A percentile compares a stretch with the other conserved stretches of the same genome.
Evolutionary conservation across 1,140 invertebrate genomes (phyloP).

Genomic region (Lordiphosa stackelbergi): DNA sequence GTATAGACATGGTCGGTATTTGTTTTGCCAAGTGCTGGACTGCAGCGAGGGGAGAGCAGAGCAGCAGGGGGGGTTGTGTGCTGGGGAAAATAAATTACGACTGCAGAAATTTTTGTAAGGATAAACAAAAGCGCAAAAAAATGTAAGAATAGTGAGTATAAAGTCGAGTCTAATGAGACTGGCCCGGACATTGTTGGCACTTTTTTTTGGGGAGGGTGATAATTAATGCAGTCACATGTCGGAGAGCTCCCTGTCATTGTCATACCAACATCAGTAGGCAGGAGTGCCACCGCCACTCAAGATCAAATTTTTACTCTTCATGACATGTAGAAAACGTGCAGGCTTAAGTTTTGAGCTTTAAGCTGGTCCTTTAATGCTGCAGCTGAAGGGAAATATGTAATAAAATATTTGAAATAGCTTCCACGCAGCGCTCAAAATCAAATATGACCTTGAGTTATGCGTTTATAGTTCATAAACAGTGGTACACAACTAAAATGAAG

Average conservation of each 20-base stretch:
- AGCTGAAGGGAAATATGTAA: no score
- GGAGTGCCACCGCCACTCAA: conserved; percentile 38
- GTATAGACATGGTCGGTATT: conserved; percentile 72
- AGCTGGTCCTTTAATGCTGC: no score
- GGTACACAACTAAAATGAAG: no score
- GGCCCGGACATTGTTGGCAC: conserved; percentile 17
- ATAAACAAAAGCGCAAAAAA: conserved; percentile 61
- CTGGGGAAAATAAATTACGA: conserved; percentile 11
- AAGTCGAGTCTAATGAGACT: conserved; percentile 43
- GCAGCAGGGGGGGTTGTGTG: no score
- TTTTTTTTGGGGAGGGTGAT: conserved; percentile 16
- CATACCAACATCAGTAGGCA: conserved; percentile 39
- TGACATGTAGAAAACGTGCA: no score
- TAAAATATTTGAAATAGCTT: no score
- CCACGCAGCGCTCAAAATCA: no score
- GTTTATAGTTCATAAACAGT: no score
- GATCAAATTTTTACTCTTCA: conserved; percentile 26
- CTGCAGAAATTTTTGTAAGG: conserved; percentile 9
- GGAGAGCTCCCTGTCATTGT: conserved; percentile 56
- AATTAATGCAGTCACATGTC: conserved; percentile 66
- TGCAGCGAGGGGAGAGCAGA: conserved; percentile 1
- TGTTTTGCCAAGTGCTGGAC: conserved; percentile 55
- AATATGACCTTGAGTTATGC: no score
- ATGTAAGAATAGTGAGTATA: conserved; percentile 32
- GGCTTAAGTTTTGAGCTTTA: no score